Base-by-base conservation (phyloP, 2,113 vertebrate species). In the Rallus limicola region DNA sequence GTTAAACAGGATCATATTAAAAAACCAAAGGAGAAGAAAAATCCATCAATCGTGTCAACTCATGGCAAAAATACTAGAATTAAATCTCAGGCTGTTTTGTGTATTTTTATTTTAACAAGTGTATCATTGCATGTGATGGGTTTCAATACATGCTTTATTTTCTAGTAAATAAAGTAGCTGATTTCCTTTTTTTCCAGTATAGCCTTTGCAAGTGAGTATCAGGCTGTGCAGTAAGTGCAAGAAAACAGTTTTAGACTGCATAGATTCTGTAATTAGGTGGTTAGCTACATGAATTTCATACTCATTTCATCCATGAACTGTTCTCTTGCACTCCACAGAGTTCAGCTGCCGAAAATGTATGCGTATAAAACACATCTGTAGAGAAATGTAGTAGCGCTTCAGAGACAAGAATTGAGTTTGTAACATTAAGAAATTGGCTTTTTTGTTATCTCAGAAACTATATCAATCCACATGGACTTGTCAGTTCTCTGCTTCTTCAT, bases 81-180 rank as follows among this genome's bases (percentile, higher is more conserved):
- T 81, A 75, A 95, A 95, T 96, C 96, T 97, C 96, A 97, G 96
- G 97, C 93, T 95, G 31, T 95, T 94, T 89, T 93, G 38, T 95
- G 58, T 94, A 72, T 94, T 92, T 93, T 96, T 92, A 92, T 95
- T 96, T 93, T 82, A 71, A 83, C 58, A 86, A 78, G 86, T 67
- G 59, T 91, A 92, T 95, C 74, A 46, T 87, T 92, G 74, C 74
- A 25, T 91, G 33, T 74, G 83, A 87, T 92, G 65, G 4, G n/a
- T 91, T 92, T 86, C 68, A 74, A 86, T 79, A 56, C 1, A 10
- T 64, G 62, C 76, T 93, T 97, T 91, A 62, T 93, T 96, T 95
- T 91, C 46, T 90, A 74, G 79, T 72, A 75, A 90, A 88, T 90
- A 84, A 94, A 88, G 77, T 64, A 83, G 65, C 80, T 88, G 36